Evolutionary conservation across 1,140 invertebrate genomes (phyloP), one percentile per base, ranked within the genome.

Genomic region (Forficula auricularia): DNA sequence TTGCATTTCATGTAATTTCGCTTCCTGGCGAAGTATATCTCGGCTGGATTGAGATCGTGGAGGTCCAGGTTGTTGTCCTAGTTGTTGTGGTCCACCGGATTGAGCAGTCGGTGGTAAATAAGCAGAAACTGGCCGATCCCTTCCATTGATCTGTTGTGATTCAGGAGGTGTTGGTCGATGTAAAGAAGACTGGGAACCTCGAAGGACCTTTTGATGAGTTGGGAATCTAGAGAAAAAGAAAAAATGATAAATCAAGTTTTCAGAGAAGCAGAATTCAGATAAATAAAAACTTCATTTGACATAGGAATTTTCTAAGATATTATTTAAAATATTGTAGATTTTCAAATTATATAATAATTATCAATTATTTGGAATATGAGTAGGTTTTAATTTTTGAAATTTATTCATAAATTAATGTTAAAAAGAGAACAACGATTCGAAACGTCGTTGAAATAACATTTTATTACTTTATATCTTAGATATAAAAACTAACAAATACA

Each of bases 1-100:
- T 9, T 77, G 72, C 78, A 85, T 84, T 56, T 85, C 82, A 18
- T 77, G 72, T 42, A 86, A 65, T 57, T 85, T 85, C 0, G 81
- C 82, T 46, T 80, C 76, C 43, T 79, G 76, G 3, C 78, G 60
- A 8, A 77, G 57, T 37, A 74, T 65, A 53, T 75, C 71, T 9
- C 71, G 53, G 0, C 66, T 64, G 6, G 68, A 68, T 38, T 70
- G 68, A 0, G 66, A 68, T 33, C 67, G 50, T 0, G 56, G 55
- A 3, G 60, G 46, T 44, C 13, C 42, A 22, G 19, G 34, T 46
- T 27, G 44, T 16, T 36, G 46, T 47, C 40, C 42, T 15, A 14
- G 43, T 16, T 19, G 22, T 22, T 10, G 45, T 36, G 8, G 18
- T 30, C 22, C 31, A 20, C 16, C 52, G 48, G 22, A 50, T 42